phyloP scores from a whole-genome alignment of 2,888 invertebrate species.

The Camptogramma bilineatum region DNA sequence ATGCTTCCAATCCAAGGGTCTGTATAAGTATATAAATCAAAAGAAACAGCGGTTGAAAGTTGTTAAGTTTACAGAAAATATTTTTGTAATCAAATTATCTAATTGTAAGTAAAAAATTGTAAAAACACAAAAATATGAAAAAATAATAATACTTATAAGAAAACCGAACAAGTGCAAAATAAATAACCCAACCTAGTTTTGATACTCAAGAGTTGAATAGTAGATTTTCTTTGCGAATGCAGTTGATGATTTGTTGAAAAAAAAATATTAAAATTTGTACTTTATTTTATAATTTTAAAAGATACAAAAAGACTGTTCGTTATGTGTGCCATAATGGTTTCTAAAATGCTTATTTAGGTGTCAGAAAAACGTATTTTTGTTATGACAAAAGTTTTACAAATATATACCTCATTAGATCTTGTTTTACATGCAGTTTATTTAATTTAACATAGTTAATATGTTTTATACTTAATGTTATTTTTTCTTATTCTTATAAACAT shows the following conservation, averaged over 20 bases:
- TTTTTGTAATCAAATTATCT: constrained; percentile 13
- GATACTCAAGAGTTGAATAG: not conserved
- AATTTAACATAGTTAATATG: not conserved
- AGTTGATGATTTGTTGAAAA: no score
- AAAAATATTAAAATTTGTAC: not conserved
- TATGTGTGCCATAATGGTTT: not conserved
- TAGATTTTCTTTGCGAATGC: not conserved
- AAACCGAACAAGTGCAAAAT: not conserved
- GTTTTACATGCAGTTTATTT: not conserved
- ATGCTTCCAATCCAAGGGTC: no score
- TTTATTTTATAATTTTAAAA: not conserved
- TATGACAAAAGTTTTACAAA: not conserved
- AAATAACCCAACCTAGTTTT: not conserved
- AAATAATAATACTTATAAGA: not conserved
- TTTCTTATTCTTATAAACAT: not conserved
- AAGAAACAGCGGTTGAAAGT: not conserved
- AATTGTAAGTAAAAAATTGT: constrained; percentile 14
- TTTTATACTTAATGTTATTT: not conserved
- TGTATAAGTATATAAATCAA: no score
- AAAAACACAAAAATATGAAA: not conserved
- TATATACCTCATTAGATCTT: not conserved
- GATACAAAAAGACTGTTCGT: not conserved
- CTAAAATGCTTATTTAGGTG: not conserved
- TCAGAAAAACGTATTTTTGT: not conserved
- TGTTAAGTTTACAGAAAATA: constrained; percentile 16